phyloP scores from a whole-genome alignment of 2,888 invertebrate genomes.

The Tenthredo livida region DNA sequence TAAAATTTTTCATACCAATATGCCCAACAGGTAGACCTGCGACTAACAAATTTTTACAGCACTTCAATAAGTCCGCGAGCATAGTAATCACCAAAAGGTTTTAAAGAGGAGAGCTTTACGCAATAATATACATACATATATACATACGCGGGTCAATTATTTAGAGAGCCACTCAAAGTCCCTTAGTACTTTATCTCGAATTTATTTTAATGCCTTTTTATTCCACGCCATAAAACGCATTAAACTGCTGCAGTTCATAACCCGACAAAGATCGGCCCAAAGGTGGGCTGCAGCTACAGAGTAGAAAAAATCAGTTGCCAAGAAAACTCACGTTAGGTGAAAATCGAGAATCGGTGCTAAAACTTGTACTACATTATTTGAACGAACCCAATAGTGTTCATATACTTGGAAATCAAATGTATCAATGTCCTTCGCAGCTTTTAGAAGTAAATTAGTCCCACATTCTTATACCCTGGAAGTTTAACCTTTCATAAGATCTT shows the following conservation, averaged over 20 bases:
- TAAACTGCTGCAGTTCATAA: slow-evolving; percentile 68
- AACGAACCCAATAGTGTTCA: not conserved
- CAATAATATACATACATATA: too few species aligned
- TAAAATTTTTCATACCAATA: not conserved
- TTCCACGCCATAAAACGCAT: slow-evolving; percentile 74
- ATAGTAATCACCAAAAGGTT: not conserved
- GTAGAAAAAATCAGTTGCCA: slow-evolving; percentile 73
- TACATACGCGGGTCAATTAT: slow-evolving; percentile 5
- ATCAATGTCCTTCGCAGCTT: not conserved
- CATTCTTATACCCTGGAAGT: slow-evolving; percentile 9
- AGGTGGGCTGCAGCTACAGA: slow-evolving; percentile 55
- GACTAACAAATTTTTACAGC: not conserved
- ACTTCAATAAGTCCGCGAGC: not conserved
- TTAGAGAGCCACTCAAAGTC: slow-evolving; percentile 27
- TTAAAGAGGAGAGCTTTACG: not conserved
- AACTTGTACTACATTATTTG: not conserved
- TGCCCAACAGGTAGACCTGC: not conserved
- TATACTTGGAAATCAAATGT: not conserved
- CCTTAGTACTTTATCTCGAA: not conserved
- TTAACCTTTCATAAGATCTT: slow-evolving; percentile 28
- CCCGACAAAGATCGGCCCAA: slow-evolving; percentile 68
- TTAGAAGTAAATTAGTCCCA: not conserved
- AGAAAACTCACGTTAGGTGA: slow-evolving; percentile 72
- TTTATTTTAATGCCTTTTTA: slow-evolving; percentile 74
- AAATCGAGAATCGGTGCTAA: not conserved